Evolutionary conservation across 2,113 vertebrate genomes (phyloP), one percentile per base, ranked within the genome.

Genomic region (Synodontis membranacea): DNA sequence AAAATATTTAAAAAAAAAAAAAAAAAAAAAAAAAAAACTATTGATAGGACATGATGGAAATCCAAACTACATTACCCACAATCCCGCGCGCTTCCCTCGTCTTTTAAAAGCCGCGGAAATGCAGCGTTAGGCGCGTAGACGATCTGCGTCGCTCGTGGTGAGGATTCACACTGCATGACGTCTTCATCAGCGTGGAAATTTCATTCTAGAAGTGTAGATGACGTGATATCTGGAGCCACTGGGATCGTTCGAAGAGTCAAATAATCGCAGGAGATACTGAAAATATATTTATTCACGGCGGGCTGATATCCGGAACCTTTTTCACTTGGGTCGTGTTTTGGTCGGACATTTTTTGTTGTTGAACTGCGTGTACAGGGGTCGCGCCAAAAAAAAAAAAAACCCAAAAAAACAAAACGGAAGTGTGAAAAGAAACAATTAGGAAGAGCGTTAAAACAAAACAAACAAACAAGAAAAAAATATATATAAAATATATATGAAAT

Each of bases 331-430:
- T 17, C 52, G 37, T 52, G 74, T 85, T 79, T 85, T 19, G 21
- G 84, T 37, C 72, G 84, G 84, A 85, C 39, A 28, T 3, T 3
- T 76, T 75, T 84, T 39, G 21, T 54, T 39, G 48, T 56, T 31
- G 70, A 48, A 84, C 52, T 19, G 7, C n/a, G 9, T 25, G 70
- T 5, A 25, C 68, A 25, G 31, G 0, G 31, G 0, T 23, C 7
- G 2, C n/a, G 21, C 3, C 52, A 58, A 58, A 39, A 21, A 31
- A 11, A n/a, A n/a, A n/a, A n/a, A n/a, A n/a, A n/a, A 39, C 34
- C 50, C 23, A n/a, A n/a, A n/a, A n/a, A n/a, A n/a, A n/a, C n/a
- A n/a, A 39, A 21, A 31, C 23, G n/a, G 31, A 78, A 54, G 8
- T 23, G 4, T 39, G 3, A 76, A 34, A 9, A 19, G 7, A 7